Conservation (phyloP, 2,888 invertebrate species). For the Papilio demoleus region DNA sequence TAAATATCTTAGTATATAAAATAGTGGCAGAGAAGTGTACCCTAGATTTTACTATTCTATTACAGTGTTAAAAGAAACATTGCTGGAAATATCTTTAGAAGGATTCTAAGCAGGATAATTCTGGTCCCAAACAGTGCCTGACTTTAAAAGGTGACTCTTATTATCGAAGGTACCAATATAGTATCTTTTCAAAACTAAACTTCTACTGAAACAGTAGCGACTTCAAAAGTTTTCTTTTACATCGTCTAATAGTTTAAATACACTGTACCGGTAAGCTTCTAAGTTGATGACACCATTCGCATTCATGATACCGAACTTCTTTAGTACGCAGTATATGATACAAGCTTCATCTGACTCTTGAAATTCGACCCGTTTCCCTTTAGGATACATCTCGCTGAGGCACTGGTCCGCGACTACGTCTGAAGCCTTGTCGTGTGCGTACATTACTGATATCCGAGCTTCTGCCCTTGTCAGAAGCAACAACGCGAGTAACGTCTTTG, state of each 20-base stretch:
- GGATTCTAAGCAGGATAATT: too few relatives aligned
- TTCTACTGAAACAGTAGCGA: too few relatives aligned
- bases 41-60: too few relatives aligned
- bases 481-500: conserved; percentile 45
- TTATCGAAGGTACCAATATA: too few relatives aligned
- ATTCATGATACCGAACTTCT: conserved; percentile 74
- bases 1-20: too few relatives aligned
- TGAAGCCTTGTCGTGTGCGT: conserved; percentile 71
- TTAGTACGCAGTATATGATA: conserved; percentile 75
- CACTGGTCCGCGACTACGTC: conserved; percentile 70
- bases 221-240: neutral
- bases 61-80: too few relatives aligned
- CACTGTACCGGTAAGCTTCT: conserved; percentile 66
- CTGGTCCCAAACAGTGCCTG: too few relatives aligned
- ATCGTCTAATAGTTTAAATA: neutral
- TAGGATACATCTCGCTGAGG: conserved; percentile 72
- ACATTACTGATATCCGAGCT: conserved; percentile 73
- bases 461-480: conserved; percentile 50
- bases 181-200: too few relatives aligned
- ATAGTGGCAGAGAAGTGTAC: too few relatives aligned
- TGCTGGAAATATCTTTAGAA: too few relatives aligned
- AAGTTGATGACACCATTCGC: conserved; percentile 66
- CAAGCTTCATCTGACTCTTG: conserved; percentile 75
- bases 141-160: too few relatives aligned
- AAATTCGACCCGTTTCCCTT: conserved; percentile 60